Conservation (phyloP, 2,888 invertebrate genomes). For the Patella pellucida region DNA sequence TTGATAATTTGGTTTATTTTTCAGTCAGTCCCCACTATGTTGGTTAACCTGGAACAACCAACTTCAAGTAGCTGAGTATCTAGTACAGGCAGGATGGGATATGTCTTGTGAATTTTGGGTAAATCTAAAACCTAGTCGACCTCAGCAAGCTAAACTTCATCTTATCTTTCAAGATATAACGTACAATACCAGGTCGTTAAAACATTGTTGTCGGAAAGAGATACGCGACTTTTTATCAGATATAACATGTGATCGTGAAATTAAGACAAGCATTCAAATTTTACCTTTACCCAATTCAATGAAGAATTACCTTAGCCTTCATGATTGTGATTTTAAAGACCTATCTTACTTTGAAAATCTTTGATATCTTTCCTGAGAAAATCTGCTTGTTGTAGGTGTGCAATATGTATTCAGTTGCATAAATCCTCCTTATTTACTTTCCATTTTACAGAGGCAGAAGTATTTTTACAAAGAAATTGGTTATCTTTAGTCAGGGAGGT, state of each 20-base stretch:
- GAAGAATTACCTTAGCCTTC: constrained; percentile 17
- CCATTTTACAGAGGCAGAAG: too few species aligned
- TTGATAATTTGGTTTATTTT: constrained; percentile 6
- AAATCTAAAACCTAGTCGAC: constrained; percentile 36
- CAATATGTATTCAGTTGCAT: too few species aligned
- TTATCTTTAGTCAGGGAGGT: too few species aligned
- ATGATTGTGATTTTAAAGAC: constrained; percentile 15
- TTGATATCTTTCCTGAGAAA: too few species aligned
- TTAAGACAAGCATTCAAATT: constrained; percentile 9
- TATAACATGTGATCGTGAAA: constrained; percentile 12
- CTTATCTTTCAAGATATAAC: constrained; percentile 27
- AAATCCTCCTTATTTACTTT: too few species aligned
- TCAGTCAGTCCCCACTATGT: constrained; percentile 45
- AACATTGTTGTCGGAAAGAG: constrained; percentile 4
- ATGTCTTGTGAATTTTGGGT: constrained; percentile 41
- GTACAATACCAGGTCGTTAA: constrained; percentile 12
- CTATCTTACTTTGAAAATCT: constrained; percentile 4
- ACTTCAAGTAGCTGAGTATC: constrained; percentile 42
- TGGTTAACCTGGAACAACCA: constrained; percentile 52
- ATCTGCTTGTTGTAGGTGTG: too few species aligned
- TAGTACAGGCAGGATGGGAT: constrained; percentile 55
- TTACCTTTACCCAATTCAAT: constrained; percentile 19
- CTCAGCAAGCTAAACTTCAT: constrained; percentile 34
- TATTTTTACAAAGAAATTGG: too few species aligned
- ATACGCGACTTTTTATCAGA: constrained; percentile 6